A percentile compares a stretch with the other conserved stretches of the same genome.
Conservation (phyloP, 2,113 vertebrate species). For the Campylomormyrus numenius region DNA sequence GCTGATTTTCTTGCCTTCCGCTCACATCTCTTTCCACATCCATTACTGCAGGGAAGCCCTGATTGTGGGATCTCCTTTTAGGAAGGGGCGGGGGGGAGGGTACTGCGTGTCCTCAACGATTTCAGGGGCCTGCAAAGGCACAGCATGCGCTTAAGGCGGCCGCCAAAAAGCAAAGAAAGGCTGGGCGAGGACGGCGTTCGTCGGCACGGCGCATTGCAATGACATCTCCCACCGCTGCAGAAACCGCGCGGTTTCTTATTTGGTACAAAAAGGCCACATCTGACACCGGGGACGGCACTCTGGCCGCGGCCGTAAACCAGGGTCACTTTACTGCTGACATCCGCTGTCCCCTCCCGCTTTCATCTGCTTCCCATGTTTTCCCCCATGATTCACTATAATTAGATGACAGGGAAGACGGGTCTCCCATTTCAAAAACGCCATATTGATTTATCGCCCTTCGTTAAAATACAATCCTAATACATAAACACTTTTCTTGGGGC, state of each 20-base stretch:
- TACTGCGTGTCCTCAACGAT: not conserved
- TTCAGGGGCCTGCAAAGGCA: conserved; percentile 1
- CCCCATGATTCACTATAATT: conserved; percentile 61
- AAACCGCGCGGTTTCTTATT: conserved; percentile 57
- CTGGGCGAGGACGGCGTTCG: conserved; percentile 53
- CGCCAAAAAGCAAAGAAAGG: conserved; percentile 41
- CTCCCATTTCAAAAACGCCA: conserved; percentile 44
- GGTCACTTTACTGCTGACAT: conserved; percentile 56
- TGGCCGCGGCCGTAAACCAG: conserved; percentile 50
- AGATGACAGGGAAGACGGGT: conserved; percentile 40
- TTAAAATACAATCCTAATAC: conserved; percentile 48
- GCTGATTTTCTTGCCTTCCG: conserved; percentile 2
- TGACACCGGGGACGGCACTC: conserved; percentile 53
- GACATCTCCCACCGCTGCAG: conserved; percentile 56
- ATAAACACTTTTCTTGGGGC: conserved; percentile 37
- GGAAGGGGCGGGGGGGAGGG: no score
- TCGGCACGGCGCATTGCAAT: conserved; percentile 54
- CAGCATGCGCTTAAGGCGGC: conserved; percentile 34
- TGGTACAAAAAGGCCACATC: conserved; percentile 61
- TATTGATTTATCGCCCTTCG: conserved; percentile 44
- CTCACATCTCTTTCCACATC: not conserved
- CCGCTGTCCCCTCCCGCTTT: conserved; percentile 46
- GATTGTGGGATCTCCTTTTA: not conserved
- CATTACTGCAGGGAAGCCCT: conserved; percentile 15
- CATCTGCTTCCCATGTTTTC: conserved; percentile 44